These are phyloP conservation scores for Netelia fuscicornis DNA, from an alignment of 2,888 invertebrate species.

Conservation along the genomic window DNA sequence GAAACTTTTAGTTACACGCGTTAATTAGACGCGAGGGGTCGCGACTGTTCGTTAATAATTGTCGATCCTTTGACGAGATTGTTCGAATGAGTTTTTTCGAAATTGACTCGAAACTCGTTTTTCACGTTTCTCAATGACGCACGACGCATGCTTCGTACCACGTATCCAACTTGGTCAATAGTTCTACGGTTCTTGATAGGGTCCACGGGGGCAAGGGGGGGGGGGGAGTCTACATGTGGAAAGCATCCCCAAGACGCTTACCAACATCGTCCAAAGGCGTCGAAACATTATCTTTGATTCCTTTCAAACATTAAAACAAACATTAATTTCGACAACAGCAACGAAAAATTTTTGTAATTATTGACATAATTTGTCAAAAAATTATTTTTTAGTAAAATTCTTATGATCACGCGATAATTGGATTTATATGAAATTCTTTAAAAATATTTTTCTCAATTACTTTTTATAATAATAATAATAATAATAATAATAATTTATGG, in stretches of 20 bases:
- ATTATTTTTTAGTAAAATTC: no score
- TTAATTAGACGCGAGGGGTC: conserved; percentile 35
- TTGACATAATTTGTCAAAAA: no score
- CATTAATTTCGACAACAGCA: neutral
- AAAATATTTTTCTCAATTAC: no score
- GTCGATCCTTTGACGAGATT: neutral
- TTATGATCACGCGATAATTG: no score
- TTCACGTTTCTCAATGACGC: conserved; percentile 14
- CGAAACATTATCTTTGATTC: conserved; percentile 56
- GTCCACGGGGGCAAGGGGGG: no score
- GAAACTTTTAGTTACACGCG: neutral
- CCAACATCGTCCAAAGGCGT: conserved; percentile 72
- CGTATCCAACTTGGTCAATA: conserved; percentile 70
- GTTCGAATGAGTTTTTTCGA: neutral
- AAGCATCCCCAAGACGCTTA: conserved; percentile 75
- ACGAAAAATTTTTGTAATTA: no score
- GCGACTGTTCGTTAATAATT: neutral
- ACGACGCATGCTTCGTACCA: neutral
- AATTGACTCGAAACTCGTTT: neutral
- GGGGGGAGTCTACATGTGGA: conserved; percentile 72
- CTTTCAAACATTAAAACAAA: conserved; percentile 54
- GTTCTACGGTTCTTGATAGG: conserved; percentile 60
- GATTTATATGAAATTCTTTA: no score
- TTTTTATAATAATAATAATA: no score
- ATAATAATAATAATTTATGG: no score